Evolutionary conservation across 2,888 invertebrate species (phyloP), one percentile per base, ranked within the genome.

Genomic region (Agrotis puta): DNA sequence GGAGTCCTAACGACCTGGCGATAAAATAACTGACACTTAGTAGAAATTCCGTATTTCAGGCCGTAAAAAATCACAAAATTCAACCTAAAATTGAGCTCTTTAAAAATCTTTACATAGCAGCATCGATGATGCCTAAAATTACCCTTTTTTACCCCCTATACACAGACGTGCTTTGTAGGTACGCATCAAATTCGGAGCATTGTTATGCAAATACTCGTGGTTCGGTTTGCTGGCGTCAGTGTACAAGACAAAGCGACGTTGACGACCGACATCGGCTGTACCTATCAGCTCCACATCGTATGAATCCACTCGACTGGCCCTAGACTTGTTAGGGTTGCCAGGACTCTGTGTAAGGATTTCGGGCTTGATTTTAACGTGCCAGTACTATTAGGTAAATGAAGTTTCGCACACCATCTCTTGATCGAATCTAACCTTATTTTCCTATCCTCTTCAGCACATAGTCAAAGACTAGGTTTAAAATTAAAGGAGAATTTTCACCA

Each of bases 191-290:
- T 93, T 92, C 90, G 89, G 88, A 89, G 92, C 92, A 95, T 95
- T 96, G 95, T 95, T 92, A 96, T 95, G 95, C 93, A 95, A 95
- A 95, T 95, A 94, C 88, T 87, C 82, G 90, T 90, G 92, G 94
- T 92, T 93, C 90, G 93, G 94, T 92, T 94, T 92, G 92, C 92
- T 85, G 91, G 90, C 93, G 92, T 90, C 92, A 92, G 92, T 91
- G 89, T 92, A 92, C 92, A 94, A 95, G 95, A 95, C 95, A 95
- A 95, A 95, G 95, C 92, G 91, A 89, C 91, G 93, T 92, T 93
- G 95, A 95, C 94, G 92, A 92, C 92, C 92, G 90, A 92, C 91
- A 91, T 92, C 91, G 92, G 91, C 90, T 92, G 91, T 90, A 91
- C 91, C 92, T 93, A 93, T 94, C 92, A 89, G 90, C 88, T 88